Base-by-base conservation (phyloP, 2,113 vertebrate genomes). In the crab-eating macaque (Macaca fascicularis) region DNA sequence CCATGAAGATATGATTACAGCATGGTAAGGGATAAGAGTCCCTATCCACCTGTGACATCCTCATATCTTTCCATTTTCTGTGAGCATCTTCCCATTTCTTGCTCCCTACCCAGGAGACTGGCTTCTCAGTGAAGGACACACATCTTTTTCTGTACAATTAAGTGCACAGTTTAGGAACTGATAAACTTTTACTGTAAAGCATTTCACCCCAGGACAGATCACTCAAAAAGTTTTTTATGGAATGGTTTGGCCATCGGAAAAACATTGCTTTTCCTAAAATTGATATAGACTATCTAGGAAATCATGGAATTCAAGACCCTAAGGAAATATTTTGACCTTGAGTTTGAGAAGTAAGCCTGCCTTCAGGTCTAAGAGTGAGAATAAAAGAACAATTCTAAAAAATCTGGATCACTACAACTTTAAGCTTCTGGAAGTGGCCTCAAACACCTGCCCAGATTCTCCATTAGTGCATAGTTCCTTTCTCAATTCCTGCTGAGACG, bases 261-360 rank as follows among this genome's bases (percentile, higher is more conserved):
- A 69, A 3, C 35, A 2, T 1, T 93, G 32, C 30, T 93, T 97
- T 96, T 45, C 52, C 75, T 94, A 86, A 92, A 96, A 67, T 5
- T 76, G 67, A 67, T 76, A 61, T 0, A 52, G 35, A 81, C 7
- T 45, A 30, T 8, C 7, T 43, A 78, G n/a, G 19, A 87, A 75
- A 83, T 38, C 12, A 9, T 23, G 11, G 45, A 91, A 95, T 57
- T 84, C 14, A 92, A 93, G 89, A 94, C 35, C 59, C 57, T n/a
- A 72, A 80, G 27, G 52, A 89, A 92, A 87, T 4, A 19, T 86
- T 90, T 87, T 87, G 92, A 96, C 43, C 59, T 45, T 74, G 38
- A 32, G 25, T 57, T 96, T 90, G 57, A 87, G 64, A 61, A 88
- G 50, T 0, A 52, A 25, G 23, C 22, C 70, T 84, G 35, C 32